These are phyloP conservation scores for Phaenicophaeus curvirostris DNA, from an alignment of 2,797 vertebrate genomes.

Conservation along the genomic window DNA sequence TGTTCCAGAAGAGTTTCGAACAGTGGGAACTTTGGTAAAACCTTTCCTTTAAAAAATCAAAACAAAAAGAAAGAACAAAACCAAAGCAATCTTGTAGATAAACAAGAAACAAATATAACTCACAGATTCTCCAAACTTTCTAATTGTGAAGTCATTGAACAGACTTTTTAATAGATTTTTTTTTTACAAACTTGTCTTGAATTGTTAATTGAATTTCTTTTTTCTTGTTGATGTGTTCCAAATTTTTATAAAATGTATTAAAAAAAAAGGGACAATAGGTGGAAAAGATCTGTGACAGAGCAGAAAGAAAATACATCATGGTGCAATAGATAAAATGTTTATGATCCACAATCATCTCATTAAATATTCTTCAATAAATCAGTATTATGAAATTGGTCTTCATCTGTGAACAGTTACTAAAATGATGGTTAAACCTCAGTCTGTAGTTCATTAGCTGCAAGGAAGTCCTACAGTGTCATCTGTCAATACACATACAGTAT, in stretches of 20 bases:
- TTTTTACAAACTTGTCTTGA: neutral
- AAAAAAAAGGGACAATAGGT: neutral
- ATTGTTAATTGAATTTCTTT: neutral
- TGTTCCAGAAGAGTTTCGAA: neutral
- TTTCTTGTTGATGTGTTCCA: neutral
- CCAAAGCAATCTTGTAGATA: neutral
- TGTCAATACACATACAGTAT: conserved; percentile 10
- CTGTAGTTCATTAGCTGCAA: neutral
- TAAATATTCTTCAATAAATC: neutral
- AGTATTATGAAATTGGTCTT: neutral
- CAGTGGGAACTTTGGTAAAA: neutral
- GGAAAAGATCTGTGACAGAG: neutral
- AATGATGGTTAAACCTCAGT: neutral
- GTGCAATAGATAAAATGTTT: neutral
- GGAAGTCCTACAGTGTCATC: conserved; percentile 22
- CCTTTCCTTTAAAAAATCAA: neutral
- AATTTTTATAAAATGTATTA: neutral
- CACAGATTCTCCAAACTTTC: neutral
- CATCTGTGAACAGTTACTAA: neutral
- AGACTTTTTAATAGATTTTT: neutral
- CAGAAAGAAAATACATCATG: neutral
- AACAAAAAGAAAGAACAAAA: neutral
- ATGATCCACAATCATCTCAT: neutral
- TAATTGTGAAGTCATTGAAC: neutral
- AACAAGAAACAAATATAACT: neutral